phyloP scores from a whole-genome alignment of 35 echinoderm and acorn worm species.

The Patiria miniata region DNA sequence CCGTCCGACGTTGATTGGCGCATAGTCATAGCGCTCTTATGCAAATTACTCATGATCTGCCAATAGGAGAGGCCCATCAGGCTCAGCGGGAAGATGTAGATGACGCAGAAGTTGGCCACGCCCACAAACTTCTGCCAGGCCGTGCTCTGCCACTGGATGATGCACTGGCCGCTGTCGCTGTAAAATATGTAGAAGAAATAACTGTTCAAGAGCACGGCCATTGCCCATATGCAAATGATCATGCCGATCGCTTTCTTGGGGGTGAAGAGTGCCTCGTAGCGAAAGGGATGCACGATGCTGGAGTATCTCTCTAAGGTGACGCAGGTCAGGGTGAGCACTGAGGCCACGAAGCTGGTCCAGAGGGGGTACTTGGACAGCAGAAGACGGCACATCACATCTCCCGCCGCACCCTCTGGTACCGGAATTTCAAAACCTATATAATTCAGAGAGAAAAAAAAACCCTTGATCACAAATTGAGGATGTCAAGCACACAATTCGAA shows the following conservation, averaged over 20 bases:
- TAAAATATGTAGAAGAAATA: conserved; percentile 87
- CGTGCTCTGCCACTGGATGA: conserved; percentile 62
- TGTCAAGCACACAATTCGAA: background rate
- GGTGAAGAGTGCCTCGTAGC: conserved; percentile 74
- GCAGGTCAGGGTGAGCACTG: conserved; percentile 76
- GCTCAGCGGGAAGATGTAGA: conserved; percentile 82
- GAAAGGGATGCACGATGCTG: conserved; percentile 76
- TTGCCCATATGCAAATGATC: conserved; percentile 75
- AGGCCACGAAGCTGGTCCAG: conserved; percentile 87
- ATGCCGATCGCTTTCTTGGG: conserved; percentile 54
- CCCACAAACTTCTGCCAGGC: conserved; percentile 73
- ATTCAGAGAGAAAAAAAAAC: conserved; percentile 9
- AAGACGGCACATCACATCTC: conserved; percentile 75
- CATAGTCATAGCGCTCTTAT: conserved; percentile 50
- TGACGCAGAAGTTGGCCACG: conserved; percentile 76
- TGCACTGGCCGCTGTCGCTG: conserved; percentile 54
- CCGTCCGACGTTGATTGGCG: conserved; percentile 41
- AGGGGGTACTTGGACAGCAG: conserved; percentile 91
- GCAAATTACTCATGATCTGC: conserved; percentile 72
- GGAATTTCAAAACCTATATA: conserved; percentile 67
- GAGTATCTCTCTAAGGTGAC: conserved; percentile 92
- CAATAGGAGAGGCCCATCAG: conserved; percentile 82
- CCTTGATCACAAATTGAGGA: background rate
- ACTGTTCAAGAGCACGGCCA: conserved; percentile 75
- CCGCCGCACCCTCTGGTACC: conserved; percentile 66